Percentiles rank a stretch among this genome's conserved stretches.
Conservation (phyloP, 2,113 vertebrate genomes). For the Poecilia latipinna region DNA sequence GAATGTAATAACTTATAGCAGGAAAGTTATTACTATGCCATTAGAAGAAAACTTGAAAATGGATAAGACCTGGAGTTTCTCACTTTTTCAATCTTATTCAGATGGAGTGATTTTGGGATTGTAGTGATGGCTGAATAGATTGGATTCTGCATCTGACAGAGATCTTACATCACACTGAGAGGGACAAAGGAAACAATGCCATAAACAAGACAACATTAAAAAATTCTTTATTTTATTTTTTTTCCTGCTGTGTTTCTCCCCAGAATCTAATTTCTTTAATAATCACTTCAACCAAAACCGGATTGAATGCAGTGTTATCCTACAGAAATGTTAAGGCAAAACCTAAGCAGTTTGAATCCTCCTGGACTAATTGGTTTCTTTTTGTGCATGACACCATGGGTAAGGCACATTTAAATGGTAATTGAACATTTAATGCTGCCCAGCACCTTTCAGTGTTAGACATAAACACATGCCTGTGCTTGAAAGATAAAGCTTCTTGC, state of each 20-base stretch:
- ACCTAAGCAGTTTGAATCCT: constrained; percentile 50
- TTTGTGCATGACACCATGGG: constrained; percentile 70
- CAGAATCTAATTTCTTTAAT: constrained; percentile 43
- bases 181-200: constrained; percentile 30
- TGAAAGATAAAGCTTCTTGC: constrained; percentile 73
- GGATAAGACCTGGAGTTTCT: constrained; percentile 30
- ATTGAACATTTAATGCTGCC: constrained; percentile 69
- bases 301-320: constrained; percentile 38
- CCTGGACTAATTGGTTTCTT: constrained; percentile 63
- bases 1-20: constrained; percentile 62
- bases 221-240: constrained; percentile 39
- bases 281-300: constrained; percentile 44
- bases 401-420: constrained; percentile 75
- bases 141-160: constrained; percentile 56
- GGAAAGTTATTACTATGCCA: constrained; percentile 63
- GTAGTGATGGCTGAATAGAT: constrained; percentile 61
- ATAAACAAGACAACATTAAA: constrained; percentile 52
- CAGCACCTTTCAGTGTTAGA: constrained; percentile 62
- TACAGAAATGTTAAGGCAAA: constrained; percentile 51
- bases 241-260: constrained; percentile 26
- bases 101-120: constrained; percentile 64
- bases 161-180: constrained; percentile 21
- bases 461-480: constrained; percentile 72
- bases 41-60: constrained; percentile 62
- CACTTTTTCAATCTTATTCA: constrained; percentile 58